Evolutionary conservation across 2,888 invertebrate species (phyloP).

Genomic region (Pyrrhosoma nymphula): DNA sequence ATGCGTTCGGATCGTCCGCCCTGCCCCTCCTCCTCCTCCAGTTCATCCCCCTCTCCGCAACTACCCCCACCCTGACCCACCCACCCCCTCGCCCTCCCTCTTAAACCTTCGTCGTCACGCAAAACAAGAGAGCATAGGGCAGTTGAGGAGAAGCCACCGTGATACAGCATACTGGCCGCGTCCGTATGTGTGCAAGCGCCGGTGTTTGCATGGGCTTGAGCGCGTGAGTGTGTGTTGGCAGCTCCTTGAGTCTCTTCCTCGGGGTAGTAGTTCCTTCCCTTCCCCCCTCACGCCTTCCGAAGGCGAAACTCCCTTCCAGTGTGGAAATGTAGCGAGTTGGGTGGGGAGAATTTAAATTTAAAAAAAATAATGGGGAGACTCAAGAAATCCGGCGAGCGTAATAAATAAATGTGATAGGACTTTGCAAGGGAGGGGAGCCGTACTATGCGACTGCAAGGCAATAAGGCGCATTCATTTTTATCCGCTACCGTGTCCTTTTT

Average conservation of each 20-base stretch:
- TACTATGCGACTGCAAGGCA: background rate
- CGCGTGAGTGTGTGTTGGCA: background rate
- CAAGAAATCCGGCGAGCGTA: background rate
- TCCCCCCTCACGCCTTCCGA: background rate
- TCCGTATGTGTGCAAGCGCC: background rate
- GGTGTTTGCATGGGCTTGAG: background rate
- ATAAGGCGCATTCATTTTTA: background rate
- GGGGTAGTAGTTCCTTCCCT: background rate
- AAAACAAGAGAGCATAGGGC: constrained; percentile 13
- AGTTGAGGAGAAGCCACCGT: background rate
- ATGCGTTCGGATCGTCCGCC: constrained; percentile 50
- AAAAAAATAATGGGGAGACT: background rate
- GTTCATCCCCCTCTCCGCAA: background rate
- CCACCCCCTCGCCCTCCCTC: background rate
- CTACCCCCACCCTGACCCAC: background rate
- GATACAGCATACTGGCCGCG: constrained; percentile 4
- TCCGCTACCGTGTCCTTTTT: background rate
- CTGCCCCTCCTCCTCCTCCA: background rate
- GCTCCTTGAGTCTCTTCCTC: background rate
- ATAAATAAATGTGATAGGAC: background rate
- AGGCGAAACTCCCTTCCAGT: background rate
- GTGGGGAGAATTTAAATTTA: background rate
- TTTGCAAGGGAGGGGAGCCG: background rate
- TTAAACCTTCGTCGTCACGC: constrained; percentile 41
- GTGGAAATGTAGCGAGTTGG: background rate